Base-by-base conservation (phyloP, 92 coral and sea anemone species). In the Anthopleura xanthogrammica region DNA sequence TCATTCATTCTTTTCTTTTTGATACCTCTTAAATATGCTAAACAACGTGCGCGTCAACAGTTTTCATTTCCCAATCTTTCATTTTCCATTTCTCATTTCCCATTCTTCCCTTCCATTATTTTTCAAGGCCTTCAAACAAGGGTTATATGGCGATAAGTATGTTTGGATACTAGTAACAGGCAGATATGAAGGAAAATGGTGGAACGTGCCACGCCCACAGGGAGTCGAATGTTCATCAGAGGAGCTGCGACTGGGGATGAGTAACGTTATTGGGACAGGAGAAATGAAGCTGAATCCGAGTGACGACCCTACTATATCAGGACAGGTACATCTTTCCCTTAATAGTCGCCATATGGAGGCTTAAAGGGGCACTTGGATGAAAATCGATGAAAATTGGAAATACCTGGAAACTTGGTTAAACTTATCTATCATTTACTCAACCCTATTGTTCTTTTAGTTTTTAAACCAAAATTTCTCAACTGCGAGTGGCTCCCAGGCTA, bases 111-210 rank as follows among this genome's bases (percentile, higher is more conserved):
- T 22, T 40, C 40, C 29, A 29, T 64, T 16, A 7, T 52, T 41
- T 54, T 39, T 72, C 7, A 66, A 91, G 94, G 92, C 94, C 12
- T 86, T 73, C 76, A 91, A 86, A 79, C 91, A 91, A 77, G 94
- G 92, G 36, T 40, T 88, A 55, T 88, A 86, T 46, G 94, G 94
- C 3, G 92, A 87, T 10, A 91, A 91, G 84, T 91, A 91, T 77
- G 94, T 91, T 13, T 91, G 94, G 94, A 85, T 91, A 65, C 54
- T 91, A 56, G 60, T 91, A 12, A 85, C 94, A 19, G 94, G 94
- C 14, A 88, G 94, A 48, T 88, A 91, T 60, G 89, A 82, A 82
- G 90, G 77, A 16, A 91, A 86, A 75, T 91, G 94, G 94, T 91
- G 94, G 94, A 83, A 88, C 82, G 73, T 54, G 48, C 72, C 86